These are phyloP conservation scores for Atta texana DNA, from an alignment of 1,140 invertebrate species.

Conservation along the genomic window DNA sequence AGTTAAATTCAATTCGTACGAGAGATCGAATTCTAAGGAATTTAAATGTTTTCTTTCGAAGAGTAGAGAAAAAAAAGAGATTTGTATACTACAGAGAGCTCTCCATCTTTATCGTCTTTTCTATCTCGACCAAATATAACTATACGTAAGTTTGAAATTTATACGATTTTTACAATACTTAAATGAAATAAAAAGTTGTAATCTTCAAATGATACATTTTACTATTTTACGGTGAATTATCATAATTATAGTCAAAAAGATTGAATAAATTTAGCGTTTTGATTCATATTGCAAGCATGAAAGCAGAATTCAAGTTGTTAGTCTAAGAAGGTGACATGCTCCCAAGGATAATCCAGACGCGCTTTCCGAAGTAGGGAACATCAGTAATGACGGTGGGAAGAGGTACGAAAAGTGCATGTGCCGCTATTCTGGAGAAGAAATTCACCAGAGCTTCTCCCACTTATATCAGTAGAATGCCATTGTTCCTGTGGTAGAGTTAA, in stretches of 20 bases:
- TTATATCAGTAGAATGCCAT: constrained; percentile 42
- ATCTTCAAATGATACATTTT: neutral
- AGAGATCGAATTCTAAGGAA: constrained; percentile 54
- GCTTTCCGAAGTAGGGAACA: constrained; percentile 29
- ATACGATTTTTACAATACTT: too few species aligned
- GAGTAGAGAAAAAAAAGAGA: constrained; percentile 30
- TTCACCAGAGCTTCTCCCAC: constrained; percentile 32
- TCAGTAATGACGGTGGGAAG: constrained; percentile 54
- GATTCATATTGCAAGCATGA: neutral
- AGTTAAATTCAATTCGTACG: constrained; percentile 57
- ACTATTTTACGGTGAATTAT: neutral
- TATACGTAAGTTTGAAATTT: neutral
- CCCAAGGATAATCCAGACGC: constrained; percentile 49
- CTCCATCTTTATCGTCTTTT: neutral
- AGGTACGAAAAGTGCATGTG: constrained; percentile 67
- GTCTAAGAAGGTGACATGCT: constrained; percentile 21
- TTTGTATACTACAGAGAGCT: neutral
- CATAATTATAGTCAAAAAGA: neutral
- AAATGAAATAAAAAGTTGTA: neutral
- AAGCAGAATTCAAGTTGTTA: constrained; percentile 16
- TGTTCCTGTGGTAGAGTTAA: constrained; percentile 35
- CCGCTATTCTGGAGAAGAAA: constrained; percentile 28
- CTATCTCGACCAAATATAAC: neutral
- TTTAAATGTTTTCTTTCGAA: constrained; percentile 24
- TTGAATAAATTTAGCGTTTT: constrained; percentile 17